A percentile compares a stretch with the other conserved stretches of the same genome.
phyloP scores from a whole-genome alignment of 1,140 invertebrate species.

The Drosophila ogumai region DNA sequence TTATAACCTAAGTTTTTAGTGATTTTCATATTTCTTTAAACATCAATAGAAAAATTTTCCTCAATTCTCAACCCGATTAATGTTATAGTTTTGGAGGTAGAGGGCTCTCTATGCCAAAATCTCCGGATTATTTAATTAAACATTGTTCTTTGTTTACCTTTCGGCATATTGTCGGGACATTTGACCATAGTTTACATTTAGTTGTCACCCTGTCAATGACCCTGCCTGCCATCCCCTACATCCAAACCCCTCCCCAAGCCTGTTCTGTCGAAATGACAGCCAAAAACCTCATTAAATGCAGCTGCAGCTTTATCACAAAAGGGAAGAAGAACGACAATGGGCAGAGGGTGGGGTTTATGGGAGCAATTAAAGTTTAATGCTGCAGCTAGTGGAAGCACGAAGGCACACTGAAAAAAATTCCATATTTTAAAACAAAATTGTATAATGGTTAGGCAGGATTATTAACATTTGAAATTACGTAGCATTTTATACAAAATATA shows the following conservation, averaged over 20 bases:
- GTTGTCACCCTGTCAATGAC: slow-evolving; percentile 58
- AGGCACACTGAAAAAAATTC: background rate
- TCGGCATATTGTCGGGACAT: slow-evolving; percentile 41
- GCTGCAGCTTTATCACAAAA: slow-evolving; percentile 62
- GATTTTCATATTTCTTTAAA: background rate
- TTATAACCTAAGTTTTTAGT: background rate
- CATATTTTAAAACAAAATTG: background rate
- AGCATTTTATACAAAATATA: too few species aligned
- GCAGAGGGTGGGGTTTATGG: slow-evolving; percentile 43
- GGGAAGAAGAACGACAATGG: slow-evolving; percentile 16
- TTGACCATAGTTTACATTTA: slow-evolving; percentile 57
- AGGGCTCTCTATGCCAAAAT: too few species aligned
- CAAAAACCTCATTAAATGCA: slow-evolving; percentile 67
- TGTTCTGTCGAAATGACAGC: slow-evolving; percentile 25
- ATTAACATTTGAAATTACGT: background rate
- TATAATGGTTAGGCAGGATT: background rate
- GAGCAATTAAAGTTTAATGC: slow-evolving; percentile 71
- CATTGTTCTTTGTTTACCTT: slow-evolving; percentile 8
- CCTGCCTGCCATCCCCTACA: slow-evolving; percentile 2
- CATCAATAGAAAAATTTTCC: background rate
- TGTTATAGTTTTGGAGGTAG: background rate
- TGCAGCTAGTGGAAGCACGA: slow-evolving; percentile 20
- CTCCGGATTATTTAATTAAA: background rate
- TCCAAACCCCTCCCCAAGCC: background rate
- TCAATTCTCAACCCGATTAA: background rate